Conservation (phyloP, 2,113 vertebrate genomes). For the Caranx melampygus region DNA sequence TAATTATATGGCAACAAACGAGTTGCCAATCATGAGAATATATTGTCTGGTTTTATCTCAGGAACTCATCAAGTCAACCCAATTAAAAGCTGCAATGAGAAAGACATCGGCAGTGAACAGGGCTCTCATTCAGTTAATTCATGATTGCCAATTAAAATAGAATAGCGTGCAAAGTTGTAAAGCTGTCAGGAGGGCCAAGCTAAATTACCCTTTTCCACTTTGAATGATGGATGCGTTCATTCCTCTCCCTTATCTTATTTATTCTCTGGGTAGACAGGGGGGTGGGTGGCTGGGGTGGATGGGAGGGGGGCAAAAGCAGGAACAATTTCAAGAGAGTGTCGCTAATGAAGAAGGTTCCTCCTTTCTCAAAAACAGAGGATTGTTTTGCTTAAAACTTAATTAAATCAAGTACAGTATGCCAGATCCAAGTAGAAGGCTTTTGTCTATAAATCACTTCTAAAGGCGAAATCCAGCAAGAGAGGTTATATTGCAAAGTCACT, state of each 20-base stretch:
- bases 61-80: slow-evolving; percentile 85
- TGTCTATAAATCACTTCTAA: slow-evolving; percentile 20
- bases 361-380: slow-evolving; percentile 34
- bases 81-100: slow-evolving; percentile 84
- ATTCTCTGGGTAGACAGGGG: slow-evolving; percentile 64
- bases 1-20: slow-evolving; percentile 85
- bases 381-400: slow-evolving; percentile 60
- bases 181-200: slow-evolving; percentile 81
- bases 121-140: slow-evolving; percentile 84
- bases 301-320: slow-evolving; percentile 25
- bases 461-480: slow-evolving; percentile 30
- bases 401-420: slow-evolving; percentile 48
- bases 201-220: slow-evolving; percentile 84
- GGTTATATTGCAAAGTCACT: slow-evolving; percentile 6
- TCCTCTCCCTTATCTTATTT: slow-evolving; percentile 83
- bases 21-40: slow-evolving; percentile 84
- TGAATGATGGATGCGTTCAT: slow-evolving; percentile 83
- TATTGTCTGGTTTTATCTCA: slow-evolving; percentile 85
- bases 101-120: slow-evolving; percentile 74
- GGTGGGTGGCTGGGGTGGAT: not conserved
- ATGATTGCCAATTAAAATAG: slow-evolving; percentile 88
- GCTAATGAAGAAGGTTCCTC: slow-evolving; percentile 61
- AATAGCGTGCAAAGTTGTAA: slow-evolving; percentile 83
- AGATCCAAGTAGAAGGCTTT: slow-evolving; percentile 19
- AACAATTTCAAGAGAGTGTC: slow-evolving; percentile 61